Evolutionary conservation across 1,140 invertebrate genomes (phyloP), one percentile per base, ranked within the genome.

Genomic region (Kradibia gibbosae): DNA sequence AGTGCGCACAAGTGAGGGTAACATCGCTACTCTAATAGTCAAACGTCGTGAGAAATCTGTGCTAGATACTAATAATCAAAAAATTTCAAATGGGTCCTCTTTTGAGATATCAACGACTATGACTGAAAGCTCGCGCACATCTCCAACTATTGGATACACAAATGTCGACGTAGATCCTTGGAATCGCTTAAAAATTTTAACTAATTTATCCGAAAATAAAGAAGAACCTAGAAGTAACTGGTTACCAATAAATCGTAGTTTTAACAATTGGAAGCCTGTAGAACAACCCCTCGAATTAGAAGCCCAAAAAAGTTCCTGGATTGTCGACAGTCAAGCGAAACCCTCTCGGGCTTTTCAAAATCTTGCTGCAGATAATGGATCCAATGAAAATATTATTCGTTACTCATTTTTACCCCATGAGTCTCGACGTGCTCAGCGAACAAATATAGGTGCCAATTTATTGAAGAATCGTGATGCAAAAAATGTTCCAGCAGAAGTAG

Each of bases 1-100:
- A 86, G 94, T 97, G 0, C 93, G 94, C 78, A 95, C 95, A 0
- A 94, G 93, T 85, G 93, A 94, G 20, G 96, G 96, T 15, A 94
- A 94, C 65, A 86, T 95, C 2, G 95, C 95, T 0, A 95, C 95
- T 81, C 89, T 96, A 17, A 94, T 96, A 50, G 95, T 97, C 1
- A 96, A 96, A 87, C 94, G 95, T 87, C 93, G 93, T 78, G 94
- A 94, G 28, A 90, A 86, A 67, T 85, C 85, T 0, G 45, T 39
- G 0, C 13, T 48, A 7, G 75, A 75, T 36, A 73, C 20, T 34
- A 11, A 22, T 28, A 65, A 45, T 42, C 3, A 65, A 31, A 65
- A 60, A 50, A 55, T 31, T 28, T 7, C 4, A 3, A 7, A 22
- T 22, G 65, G 15, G n/a, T 10, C 11, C 0, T 20, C 31, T n/a